Evolutionary conservation across 2,888 invertebrate genomes (phyloP), one percentile per base, ranked within the genome.

Genomic region (Ormyrus labotus): DNA sequence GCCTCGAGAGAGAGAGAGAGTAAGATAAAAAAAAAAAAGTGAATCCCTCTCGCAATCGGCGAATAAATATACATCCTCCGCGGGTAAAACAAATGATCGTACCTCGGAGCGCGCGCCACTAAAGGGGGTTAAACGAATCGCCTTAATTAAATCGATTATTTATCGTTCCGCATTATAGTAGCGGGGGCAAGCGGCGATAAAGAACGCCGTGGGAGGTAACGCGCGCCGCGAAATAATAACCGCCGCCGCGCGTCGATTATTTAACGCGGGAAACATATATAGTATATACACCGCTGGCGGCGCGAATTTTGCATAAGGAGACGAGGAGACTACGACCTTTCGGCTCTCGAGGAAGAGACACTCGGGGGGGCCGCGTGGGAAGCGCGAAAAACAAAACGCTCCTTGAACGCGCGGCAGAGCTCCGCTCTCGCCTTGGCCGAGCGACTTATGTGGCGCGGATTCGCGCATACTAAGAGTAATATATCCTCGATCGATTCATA

Each of bases 271-370:
- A 34, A 50, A 10, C 19, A 0, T 34, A 1, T 0, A 2, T 47
- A 45, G n/a, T 78, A 78, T 53, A 78, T 73, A 63, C 34, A 2
- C 34, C 34, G 7, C 34, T 9, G 8, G 34, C 61, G 60, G 34
- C 19, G 19, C 53, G 19, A 72, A 50, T 58, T 67, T 69, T 67
- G 6, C 74, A 45, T 9, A 45, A 10, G 6, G 57, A 9, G n/a
- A 58, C 13, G 34, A 9, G 34, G 58, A 48, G 55, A 13, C 13
- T 11, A 5, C 45, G 72, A 67, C 72, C 72, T 72, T 71, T 78
- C 61, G 5, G 34, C 68, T 78, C 74, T 60, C 74, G 79, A 75
- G 82, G 83, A 81, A 87, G 87, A 84, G 83, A 71, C 81, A 79
- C 75, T 76, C 79, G 79, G 78, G 74, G 76, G 73, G 19, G 78